Evolutionary conservation across 2,888 invertebrate species (phyloP).

Genomic region (Tipula confusa): DNA sequence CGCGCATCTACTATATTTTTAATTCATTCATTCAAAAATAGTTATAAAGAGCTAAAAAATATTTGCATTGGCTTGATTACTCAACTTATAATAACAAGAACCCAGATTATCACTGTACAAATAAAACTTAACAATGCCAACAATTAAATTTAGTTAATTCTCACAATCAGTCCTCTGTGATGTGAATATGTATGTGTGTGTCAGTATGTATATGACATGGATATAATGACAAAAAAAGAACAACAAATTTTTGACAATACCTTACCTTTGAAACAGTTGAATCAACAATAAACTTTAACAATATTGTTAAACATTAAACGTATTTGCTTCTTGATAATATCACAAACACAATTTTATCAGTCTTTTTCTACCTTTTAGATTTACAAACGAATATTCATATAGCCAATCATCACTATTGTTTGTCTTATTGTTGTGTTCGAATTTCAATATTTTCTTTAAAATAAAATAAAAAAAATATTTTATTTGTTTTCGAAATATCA

Average conservation of each 20-base stretch:
- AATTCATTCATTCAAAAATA: no score
- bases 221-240: neutral
- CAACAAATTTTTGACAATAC: neutral
- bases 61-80: neutral
- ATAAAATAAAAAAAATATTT: no score
- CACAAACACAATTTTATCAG: neutral
- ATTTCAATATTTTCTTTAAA: neutral
- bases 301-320: neutral
- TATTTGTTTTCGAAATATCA: neutral
- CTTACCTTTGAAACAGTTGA: neutral
- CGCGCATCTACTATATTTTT: no score
- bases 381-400: neutral
- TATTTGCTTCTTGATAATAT: conserved; percentile 25
- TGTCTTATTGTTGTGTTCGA: neutral
- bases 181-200: neutral
- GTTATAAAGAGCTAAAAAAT: neutral
- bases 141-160: neutral
- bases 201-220: no score
- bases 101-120: neutral
- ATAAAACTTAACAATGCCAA: neutral
- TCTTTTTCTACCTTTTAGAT: neutral
- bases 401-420: neutral
- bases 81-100: neutral
- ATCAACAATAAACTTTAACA: neutral
- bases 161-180: neutral